A percentile compares a stretch with the other conserved stretches of the same genome.
Conservation (phyloP, 2,797 vertebrate species). For the Moxostoma hubbsi region DNA sequence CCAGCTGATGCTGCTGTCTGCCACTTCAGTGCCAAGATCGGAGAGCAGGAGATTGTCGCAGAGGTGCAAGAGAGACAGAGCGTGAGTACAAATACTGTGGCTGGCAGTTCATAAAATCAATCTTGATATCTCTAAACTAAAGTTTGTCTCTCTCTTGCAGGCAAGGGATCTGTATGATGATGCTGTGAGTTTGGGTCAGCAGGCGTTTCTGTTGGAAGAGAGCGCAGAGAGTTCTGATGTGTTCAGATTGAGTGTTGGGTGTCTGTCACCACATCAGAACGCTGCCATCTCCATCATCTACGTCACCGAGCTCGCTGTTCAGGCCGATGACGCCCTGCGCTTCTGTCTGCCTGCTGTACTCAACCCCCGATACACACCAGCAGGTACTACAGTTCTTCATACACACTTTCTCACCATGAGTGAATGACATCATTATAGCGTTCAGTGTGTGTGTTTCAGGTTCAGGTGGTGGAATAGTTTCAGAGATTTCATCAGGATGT, state of each 20-base stretch:
- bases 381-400: conserved; percentile 65
- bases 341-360: conserved; percentile 83
- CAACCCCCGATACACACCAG: conserved; percentile 80
- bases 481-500: conserved; percentile 65
- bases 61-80: conserved; percentile 80
- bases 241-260: conserved; percentile 76
- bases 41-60: conserved; percentile 78
- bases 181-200: conserved; percentile 71
- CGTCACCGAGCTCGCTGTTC: conserved; percentile 79
- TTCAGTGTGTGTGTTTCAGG: conserved; percentile 50
- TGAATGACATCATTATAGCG: too few species aligned
- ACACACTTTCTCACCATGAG: background rate
- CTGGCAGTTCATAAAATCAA: too few species aligned
- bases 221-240: conserved; percentile 78
- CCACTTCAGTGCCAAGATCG: conserved; percentile 81
- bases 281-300: conserved; percentile 80
- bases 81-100: conserved; percentile 64
- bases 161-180: conserved; percentile 73
- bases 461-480: conserved; percentile 3
- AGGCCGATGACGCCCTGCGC: conserved; percentile 78
- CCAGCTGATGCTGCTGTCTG: conserved; percentile 83
- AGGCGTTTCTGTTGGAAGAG: conserved; percentile 81
- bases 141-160: conserved; percentile 49
- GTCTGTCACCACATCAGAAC: conserved; percentile 77
- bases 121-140: too few species aligned